These are phyloP conservation scores for Corapipo altera DNA, from an alignment of 2,113 vertebrate genomes.

Conservation along the genomic window DNA sequence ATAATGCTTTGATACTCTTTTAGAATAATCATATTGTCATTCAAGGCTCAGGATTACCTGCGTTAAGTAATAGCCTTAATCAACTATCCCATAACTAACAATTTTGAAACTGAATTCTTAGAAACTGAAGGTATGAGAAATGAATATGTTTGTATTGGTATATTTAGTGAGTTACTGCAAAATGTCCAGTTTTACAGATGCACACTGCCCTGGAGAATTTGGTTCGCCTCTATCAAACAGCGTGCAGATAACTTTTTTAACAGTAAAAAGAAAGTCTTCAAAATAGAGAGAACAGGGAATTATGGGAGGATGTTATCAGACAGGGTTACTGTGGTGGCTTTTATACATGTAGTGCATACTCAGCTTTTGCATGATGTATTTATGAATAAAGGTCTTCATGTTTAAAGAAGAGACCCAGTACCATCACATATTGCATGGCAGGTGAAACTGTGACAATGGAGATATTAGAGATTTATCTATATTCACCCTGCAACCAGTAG, in stretches of 20 bases:
- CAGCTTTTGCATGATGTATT: not conserved
- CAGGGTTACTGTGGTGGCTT: not conserved
- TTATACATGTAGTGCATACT: not conserved
- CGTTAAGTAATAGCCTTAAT: not conserved
- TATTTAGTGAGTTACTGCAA: not conserved
- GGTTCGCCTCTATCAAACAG: not conserved
- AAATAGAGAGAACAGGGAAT: not conserved
- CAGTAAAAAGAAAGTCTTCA: not conserved
- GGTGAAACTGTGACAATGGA: not conserved
- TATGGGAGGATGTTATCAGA: not conserved
- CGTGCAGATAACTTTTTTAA: not conserved
- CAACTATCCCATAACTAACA: not conserved
- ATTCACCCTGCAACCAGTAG: not conserved
- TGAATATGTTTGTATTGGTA: accelerated
- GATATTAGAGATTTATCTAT: not conserved
- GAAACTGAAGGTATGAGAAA: not conserved
- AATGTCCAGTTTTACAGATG: not conserved
- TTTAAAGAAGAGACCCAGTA: not conserved
- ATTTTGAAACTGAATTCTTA: not conserved
- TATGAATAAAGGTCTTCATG: not conserved
- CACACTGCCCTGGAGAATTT: not conserved
- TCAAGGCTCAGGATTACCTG: not conserved
- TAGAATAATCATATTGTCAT: not conserved
- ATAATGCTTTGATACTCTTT: not conserved
- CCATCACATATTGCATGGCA: not conserved